Evolutionary conservation across 2,797 vertebrate genomes (phyloP), one percentile per base, ranked within the genome.

Genomic region (Masticophis lateralis): DNA sequence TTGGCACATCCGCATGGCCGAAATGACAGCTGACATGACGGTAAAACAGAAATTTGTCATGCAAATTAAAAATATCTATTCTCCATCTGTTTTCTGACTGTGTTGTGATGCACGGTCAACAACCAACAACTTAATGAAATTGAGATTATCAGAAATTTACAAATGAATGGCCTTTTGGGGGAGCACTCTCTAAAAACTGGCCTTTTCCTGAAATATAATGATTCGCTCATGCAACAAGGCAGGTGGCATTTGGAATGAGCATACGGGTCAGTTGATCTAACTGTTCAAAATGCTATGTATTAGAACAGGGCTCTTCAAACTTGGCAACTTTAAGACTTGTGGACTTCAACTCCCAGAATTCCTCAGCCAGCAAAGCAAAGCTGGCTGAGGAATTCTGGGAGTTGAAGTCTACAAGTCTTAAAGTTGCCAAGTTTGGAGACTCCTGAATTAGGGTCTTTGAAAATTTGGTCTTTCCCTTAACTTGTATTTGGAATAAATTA

Each of bases 251-350:
- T 94, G 89, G 86, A 93, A 59, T 92, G 89, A 94, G 25, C 87
- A 86, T 89, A 93, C 86, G 57, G 7, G 92, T 95, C 92, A 92
- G 95, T 88, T 90, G 93, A 95, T 96, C 94, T 88, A 20, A 88
- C 91, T 93, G 92, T 86, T 60, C 25, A 5, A 22, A 79, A 53
- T 16, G 22, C 74, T 89, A 57, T n/a, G 14, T 63, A 88, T 32
- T 28, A 28, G 94, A 94, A 60, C 47, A 51, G 47, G 7, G 1
- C 6, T 51, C 47, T 51, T 6, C 47, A 51, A 51, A 51, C 47
- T 51, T 51, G 47, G 47, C 47, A 51, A 51, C 47, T 51, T 51
- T 51, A 51, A 51, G 47, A 51, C 47, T 51, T 51, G 7, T 51
- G 47, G 7, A 51, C 47, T 51, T 51, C 47, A 51, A 51, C 6